Evolutionary conservation across 2,797 vertebrate genomes (phyloP).

Genomic region (Enoplosus armatus): DNA sequence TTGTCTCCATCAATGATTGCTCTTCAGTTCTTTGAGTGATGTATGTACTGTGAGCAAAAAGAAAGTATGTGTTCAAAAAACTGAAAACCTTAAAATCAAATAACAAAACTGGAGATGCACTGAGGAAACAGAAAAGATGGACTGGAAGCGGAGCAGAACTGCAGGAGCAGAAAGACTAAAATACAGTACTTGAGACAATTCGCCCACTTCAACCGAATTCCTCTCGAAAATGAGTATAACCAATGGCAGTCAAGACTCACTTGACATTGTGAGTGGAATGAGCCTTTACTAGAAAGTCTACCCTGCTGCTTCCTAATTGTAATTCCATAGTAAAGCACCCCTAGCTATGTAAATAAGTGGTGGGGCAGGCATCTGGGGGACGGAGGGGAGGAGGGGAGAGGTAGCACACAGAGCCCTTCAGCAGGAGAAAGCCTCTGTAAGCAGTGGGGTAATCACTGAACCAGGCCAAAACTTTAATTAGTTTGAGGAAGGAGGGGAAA

Average conservation of each 20-base stretch:
- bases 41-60: conserved; percentile 17
- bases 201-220: conserved; percentile 58
- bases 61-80: conserved; percentile 6
- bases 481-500: conserved; percentile 80
- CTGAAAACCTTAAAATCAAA: neutral
- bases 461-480: conserved; percentile 88
- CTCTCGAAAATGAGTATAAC: conserved; percentile 60
- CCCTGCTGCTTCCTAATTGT: conserved; percentile 73
- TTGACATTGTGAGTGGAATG: conserved; percentile 62
- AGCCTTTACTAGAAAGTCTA: conserved; percentile 70
- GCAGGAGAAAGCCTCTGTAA: conserved; percentile 82
- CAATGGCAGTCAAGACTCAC: conserved; percentile 71
- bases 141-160: neutral
- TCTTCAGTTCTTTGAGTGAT: conserved; percentile 31
- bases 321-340: conserved; percentile 80
- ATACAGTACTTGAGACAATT: conserved; percentile 50
- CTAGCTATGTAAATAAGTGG: conserved; percentile 82
- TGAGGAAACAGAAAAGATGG: neutral
- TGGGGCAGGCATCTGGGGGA: conserved; percentile 69
- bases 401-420: conserved; percentile 72
- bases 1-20: conserved; percentile 29
- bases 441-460: conserved; percentile 86
- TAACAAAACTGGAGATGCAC: conserved; percentile 11
- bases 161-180: conserved; percentile 28
- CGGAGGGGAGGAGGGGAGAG: conserved; percentile 46